Evolutionary conservation across 2,113 vertebrate species (phyloP).

Genomic region (Pangasianodon gigas): DNA sequence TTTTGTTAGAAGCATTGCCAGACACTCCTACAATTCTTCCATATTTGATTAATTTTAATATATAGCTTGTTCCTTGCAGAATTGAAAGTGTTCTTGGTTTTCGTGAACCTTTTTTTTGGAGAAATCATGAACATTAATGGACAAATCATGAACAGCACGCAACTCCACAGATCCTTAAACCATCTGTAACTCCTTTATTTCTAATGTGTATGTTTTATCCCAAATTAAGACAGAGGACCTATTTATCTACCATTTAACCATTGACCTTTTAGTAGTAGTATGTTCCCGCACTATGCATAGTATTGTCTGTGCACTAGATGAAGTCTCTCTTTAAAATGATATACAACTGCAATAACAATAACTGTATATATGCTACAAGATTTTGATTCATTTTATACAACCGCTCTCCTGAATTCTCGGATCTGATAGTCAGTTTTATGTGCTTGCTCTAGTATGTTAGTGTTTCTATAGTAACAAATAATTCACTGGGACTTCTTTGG

Average conservation of each 20-base stretch:
- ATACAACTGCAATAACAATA: neutral
- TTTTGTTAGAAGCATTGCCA: slow-evolving; percentile 19
- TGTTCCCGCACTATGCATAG: too few species aligned
- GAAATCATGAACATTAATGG: neutral
- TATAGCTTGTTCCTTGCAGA: neutral
- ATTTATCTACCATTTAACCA: neutral
- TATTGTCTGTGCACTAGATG: neutral
- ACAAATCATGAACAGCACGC: neutral
- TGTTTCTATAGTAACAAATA: too few species aligned
- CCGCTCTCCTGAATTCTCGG: neutral
- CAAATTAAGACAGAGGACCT: neutral
- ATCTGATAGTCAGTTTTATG: neutral
- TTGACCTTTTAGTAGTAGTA: neutral
- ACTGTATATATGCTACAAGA: neutral
- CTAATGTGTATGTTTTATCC: neutral
- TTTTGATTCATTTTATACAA: neutral
- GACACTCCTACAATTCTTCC: neutral
- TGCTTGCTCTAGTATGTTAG: neutral
- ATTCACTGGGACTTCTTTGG: neutral
- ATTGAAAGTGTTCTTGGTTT: neutral
- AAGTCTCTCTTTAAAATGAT: neutral
- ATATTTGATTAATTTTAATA: slow-evolving; percentile 21
- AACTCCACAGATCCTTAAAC: neutral
- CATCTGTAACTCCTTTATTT: slow-evolving; percentile 1
- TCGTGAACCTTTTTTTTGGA: neutral